Evolutionary conservation across 1,140 invertebrate species (phyloP), one percentile per base, ranked within the genome.

Genomic region (Heliconius hewitsoni): DNA sequence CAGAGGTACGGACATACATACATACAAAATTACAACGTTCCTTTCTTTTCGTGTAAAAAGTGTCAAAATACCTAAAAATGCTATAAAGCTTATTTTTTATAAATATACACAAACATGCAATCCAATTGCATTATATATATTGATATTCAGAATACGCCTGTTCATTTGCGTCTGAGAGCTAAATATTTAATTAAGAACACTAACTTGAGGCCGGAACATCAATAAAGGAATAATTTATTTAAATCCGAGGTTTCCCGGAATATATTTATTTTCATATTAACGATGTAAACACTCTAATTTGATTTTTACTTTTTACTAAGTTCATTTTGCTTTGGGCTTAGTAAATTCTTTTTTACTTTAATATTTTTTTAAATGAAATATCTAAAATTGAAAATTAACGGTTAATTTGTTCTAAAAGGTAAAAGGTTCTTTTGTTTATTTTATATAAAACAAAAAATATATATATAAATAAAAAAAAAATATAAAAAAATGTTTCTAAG

Each of bases 141-240:
- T 23, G n/a, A 66, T 5, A 5, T 27, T 4, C 60, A 66, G 60
- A 66, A 66, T 66, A 66, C 74, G 70, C 71, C 39, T 81, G 79
- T 84, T 85, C 85, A 84, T 87, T 84, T 84, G 72, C 81, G 82
- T 80, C 23, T 80, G 81, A 81, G 78, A 82, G 84, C 82, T 83
- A 84, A 85, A 87, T 87, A 86, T 86, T 87, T 87, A 83, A 86
- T 85, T 85, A 84, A 83, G 79, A 85, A 81, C 78, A 81, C 83
- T 82, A 82, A 85, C 81, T 85, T 80, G 78, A 83, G 76, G 72
- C 81, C 77, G 76, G 73, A 46, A 83, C 79, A 80, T 76, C 76
- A 52, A 82, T 83, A 83, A 81, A 75, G 71, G 52, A 73, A 81
- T 83, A 81, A 83, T 81, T 78, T 81, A 78, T 81, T 81, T 78